Base-by-base conservation (phyloP, 2,888 invertebrate genomes). In the Candidula unifasciata region DNA sequence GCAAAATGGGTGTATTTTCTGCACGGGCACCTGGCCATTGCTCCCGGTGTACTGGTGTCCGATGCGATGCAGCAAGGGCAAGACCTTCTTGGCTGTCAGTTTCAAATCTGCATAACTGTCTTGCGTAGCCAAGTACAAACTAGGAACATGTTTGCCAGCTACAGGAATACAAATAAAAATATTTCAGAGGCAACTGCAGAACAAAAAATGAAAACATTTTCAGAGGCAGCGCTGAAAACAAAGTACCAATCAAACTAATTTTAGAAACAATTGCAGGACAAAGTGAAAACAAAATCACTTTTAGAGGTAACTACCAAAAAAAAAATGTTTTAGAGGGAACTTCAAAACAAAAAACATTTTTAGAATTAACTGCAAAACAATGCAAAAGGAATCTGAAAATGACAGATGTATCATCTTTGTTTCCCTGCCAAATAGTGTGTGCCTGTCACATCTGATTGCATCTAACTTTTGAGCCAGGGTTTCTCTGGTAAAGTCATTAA, bases 111-210 rank as follows among this genome's bases (percentile, higher is more conserved):
- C n/a, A 24, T 54, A 54, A 18, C 3, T 21, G 30, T 18, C 74
- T 44, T 74, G 30, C 21, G 30, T 30, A 54, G 44, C 1, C 21
- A 35, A 21, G 57, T 10, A 77, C 33, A 60, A 24, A 33, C 37
- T 64, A 37, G 64, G n/a, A 10, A 30, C 3, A 64, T 21, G 24
- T 37, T 64, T 78, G 77, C 35, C 13, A 78, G 35, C 78, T 78
- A 24, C 6, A 24, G n/a, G 13, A 16, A 44, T 16, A 57, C 3
- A 60, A 76, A 10, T 1, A 21, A n/a, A 30, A 74, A 24, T 3
- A 73, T 27, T 44, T 52, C n/a, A 10, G 13, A 13, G 44, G 44
- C 44, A 44, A 44, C 44, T 44, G 44, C 6, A 44, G 13, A 44
- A 13, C 6, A 44, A 13, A 10, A 6, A 44, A 44, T 6, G 44